Conservation (phyloP, 2,113 vertebrate species). For the Daboia siamensis region DNA sequence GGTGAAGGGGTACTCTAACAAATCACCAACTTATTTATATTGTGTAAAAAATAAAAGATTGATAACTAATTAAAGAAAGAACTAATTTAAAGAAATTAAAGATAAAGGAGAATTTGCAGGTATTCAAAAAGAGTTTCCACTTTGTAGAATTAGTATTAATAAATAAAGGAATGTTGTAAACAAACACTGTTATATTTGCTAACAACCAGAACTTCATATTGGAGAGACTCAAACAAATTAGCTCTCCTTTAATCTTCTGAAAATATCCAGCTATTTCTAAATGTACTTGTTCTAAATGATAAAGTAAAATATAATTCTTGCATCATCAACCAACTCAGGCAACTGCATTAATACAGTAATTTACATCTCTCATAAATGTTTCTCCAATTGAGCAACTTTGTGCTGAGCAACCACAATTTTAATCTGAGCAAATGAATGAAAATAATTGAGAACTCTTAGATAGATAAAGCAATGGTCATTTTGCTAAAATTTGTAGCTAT, state of each 20-base stretch:
- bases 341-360: background rate
- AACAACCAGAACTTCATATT: background rate
- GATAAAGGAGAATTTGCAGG: background rate
- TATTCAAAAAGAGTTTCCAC: background rate
- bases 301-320: background rate
- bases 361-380: background rate
- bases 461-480: background rate
- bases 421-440: background rate
- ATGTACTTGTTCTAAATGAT: background rate
- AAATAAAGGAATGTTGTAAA: background rate
- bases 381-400: background rate
- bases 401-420: background rate
- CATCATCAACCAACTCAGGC: background rate
- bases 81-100: too few species aligned
- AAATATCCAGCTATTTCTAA: background rate
- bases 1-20: background rate
- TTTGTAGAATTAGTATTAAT: background rate
- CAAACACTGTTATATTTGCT: background rate
- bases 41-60: background rate
- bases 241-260: background rate
- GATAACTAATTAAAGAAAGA: background rate
- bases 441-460: too few species aligned
- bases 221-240: background rate
- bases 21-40: background rate
- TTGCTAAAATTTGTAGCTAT: background rate